Conservation (phyloP, 2,888 invertebrate species). For the Ichneumoninae sp. region DNA sequence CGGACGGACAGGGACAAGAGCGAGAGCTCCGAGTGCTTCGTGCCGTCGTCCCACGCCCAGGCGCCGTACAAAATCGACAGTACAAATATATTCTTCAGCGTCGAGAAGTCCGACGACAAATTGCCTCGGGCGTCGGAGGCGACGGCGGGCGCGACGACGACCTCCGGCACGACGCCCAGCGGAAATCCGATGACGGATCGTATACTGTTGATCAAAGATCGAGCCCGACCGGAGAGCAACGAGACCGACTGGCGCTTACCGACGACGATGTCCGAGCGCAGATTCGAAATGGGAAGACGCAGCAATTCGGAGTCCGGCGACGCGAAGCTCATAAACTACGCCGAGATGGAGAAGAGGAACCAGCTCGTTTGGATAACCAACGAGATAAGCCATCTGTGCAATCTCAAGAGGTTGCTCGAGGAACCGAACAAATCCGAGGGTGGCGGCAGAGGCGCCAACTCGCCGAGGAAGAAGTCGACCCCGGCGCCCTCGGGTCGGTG, state of each 20-base stretch:
- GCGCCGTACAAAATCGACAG: slow-evolving; percentile 66
- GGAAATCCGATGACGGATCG: slow-evolving; percentile 38
- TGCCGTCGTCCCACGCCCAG: slow-evolving; percentile 76
- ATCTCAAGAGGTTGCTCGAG: slow-evolving; percentile 84
- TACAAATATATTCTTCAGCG: slow-evolving; percentile 57
- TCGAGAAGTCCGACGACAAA: slow-evolving; percentile 45
- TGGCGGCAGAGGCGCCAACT: slow-evolving; percentile 45
- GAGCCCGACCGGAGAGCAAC: slow-evolving; percentile 66
- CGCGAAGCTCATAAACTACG: slow-evolving; percentile 82
- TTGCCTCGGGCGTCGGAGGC: neutral
- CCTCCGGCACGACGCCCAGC: slow-evolving; percentile 27
- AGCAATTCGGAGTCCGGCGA: slow-evolving; percentile 77
- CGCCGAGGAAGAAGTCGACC: slow-evolving; percentile 72
- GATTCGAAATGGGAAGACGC: slow-evolving; percentile 81
- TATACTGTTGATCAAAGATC: slow-evolving; percentile 54
- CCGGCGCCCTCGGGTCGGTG: slow-evolving; percentile 33
- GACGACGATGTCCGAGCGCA: slow-evolving; percentile 85
- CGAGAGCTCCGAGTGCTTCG: slow-evolving; percentile 82
- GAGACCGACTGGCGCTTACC: slow-evolving; percentile 84
- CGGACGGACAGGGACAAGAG: slow-evolving; percentile 77
- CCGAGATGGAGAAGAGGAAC: slow-evolving; percentile 85
- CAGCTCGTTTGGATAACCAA: slow-evolving; percentile 87
- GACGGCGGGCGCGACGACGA: slow-evolving; percentile 13
- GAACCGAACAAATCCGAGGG: slow-evolving; percentile 78
- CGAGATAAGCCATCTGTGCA: slow-evolving; percentile 86